Evolutionary conservation across 2,113 vertebrate species (phyloP).

Genomic region (Rhipidura dahli): DNA sequence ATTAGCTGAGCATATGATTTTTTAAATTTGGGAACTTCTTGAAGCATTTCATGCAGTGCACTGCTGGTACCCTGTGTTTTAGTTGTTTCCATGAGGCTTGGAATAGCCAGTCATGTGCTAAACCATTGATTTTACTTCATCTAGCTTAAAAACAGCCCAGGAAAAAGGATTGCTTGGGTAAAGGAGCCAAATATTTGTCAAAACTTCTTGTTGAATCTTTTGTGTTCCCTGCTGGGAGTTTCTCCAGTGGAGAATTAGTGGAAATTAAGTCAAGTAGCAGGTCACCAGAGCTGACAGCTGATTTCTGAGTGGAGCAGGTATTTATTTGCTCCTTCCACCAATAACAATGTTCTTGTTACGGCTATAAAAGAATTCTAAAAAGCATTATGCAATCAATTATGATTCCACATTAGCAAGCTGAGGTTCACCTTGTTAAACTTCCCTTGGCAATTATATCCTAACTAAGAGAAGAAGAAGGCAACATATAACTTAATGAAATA

Average conservation of each 20-base stretch:
- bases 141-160: not conserved
- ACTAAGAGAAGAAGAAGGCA: not conserved
- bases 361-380: not conserved
- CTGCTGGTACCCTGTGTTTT: not conserved
- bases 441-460: not conserved
- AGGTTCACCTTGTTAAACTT: not conserved
- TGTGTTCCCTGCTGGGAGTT: not conserved
- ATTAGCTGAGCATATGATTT: not conserved
- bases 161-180: not conserved
- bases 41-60: not conserved
- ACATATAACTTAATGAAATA: not conserved
- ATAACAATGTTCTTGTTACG: not conserved
- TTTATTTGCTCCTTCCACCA: constrained; percentile 34
- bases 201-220: not conserved
- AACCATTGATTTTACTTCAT: not conserved
- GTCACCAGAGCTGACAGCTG: not conserved
- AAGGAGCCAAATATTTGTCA: not conserved
- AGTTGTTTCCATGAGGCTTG: not conserved
- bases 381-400: not conserved
- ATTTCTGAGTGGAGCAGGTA: constrained; percentile 1
- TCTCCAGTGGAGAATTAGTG: constrained; percentile 10
- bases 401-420: not conserved
- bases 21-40: not conserved
- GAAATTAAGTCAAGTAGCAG: constrained; percentile 12
- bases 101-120: not conserved